Evolutionary conservation across 2,797 vertebrate genomes (phyloP).

Genomic region (Gallinago solitaria): DNA sequence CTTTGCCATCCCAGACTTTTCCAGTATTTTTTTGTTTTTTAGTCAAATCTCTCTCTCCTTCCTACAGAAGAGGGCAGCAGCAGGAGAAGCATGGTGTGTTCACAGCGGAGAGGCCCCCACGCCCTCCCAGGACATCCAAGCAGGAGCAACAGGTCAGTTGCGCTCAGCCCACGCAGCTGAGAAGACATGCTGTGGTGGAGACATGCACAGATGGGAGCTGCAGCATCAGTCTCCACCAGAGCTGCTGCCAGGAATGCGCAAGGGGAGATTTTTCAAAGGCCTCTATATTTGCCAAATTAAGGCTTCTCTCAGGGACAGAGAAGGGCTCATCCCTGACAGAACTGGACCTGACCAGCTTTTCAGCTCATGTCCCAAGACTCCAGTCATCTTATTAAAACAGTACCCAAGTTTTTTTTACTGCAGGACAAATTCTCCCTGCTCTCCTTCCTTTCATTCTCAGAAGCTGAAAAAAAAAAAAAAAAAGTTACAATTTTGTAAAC

Average conservation of each 20-base stretch:
- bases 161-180: background rate
- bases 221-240: accelerated
- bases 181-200: background rate
- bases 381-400: background rate
- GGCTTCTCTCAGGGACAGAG: background rate
- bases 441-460: background rate
- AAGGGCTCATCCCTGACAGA: background rate
- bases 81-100: background rate
- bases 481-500: background rate
- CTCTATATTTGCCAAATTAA: background rate
- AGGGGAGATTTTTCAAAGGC: background rate
- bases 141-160: accelerated
- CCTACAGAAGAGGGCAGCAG: background rate
- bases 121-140: background rate
- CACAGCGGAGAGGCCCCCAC: accelerated
- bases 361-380: background rate
- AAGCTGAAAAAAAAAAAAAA: background rate
- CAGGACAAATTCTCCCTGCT: background rate
- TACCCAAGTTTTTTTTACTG: background rate
- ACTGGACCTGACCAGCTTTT: background rate
- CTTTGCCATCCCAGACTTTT: background rate
- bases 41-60: background rate
- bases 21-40: background rate
- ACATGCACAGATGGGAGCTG: background rate
- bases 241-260: accelerated